Base-by-base conservation (phyloP, 2,888 invertebrate genomes). In the Monochamus alternatus region DNA sequence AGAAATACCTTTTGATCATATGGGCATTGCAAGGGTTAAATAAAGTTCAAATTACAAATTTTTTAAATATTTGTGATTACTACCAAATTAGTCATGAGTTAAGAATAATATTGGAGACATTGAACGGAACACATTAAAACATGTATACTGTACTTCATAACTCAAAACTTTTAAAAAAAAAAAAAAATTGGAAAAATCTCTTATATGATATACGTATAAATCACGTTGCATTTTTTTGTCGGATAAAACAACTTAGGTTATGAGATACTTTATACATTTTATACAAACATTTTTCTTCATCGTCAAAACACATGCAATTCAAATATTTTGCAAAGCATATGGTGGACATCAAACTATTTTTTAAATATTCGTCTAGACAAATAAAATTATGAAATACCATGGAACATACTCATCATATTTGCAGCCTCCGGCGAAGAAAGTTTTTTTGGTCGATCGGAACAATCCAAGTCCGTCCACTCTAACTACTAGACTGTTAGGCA, bases 401-500 rank as follows among this genome's bases (percentile, higher is more conserved):
- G 87, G 87, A 88, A 88, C 88, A 82, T 88, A 88, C 88, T 88
- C 87, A 85, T 85, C 82, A 83, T 82, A 82, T 84, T 81, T 85
- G 84, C 82, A 83, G 86, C 85, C 84, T 76, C 81, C 38, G 59
- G 74, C 76, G 38, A 70, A n/a, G 31, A 65, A 75, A 63, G 31
- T 52, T 63, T 67, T 43, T 43, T 52, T 73, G 55, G 55, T 47
- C 47, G 30, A 47, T 64, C 22, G 47, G 44, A 62, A 38, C 62
- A 62, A 32, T 47, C 47, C 47, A 47, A 47, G 47, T 9, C 22
- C 4, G n/a, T 14, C n/a, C 55, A 55, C 55, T 55, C 55, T 55
- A 55, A 12, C 2, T 47, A 47, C 47, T 47, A 55, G 55, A 55
- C 55, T 22, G 47, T 55, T 22, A 22, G n/a, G 22, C 30, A 47